phyloP scores from a whole-genome alignment of 2,888 invertebrate genomes.

The Oscheius onirici region DNA sequence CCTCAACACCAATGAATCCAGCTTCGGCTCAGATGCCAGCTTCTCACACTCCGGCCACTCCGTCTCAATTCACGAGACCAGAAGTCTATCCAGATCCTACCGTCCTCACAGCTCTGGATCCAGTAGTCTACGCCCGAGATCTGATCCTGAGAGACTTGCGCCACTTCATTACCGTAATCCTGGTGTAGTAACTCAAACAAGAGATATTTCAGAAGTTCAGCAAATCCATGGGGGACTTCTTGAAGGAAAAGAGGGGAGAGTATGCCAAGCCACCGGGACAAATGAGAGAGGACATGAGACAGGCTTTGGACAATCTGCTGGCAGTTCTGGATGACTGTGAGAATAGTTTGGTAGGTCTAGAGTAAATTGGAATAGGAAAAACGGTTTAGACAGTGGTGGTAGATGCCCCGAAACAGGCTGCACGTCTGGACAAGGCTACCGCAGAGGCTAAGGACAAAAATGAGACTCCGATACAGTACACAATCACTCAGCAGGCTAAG shows the following conservation, averaged over 20 bases:
- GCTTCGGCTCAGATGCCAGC: not conserved
- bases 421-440: not conserved
- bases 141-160: slow-evolving; percentile 32
- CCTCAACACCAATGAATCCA: slow-evolving; percentile 18
- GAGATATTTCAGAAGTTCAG: slow-evolving; percentile 8
- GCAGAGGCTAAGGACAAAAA: not conserved
- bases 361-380: not conserved
- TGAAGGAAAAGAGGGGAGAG: slow-evolving; percentile 15
- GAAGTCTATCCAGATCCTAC: not conserved
- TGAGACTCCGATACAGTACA: not conserved
- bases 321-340: slow-evolving; percentile 22
- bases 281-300: not conserved
- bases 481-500: not conserved
- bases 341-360: slow-evolving; percentile 13
- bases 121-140: not conserved
- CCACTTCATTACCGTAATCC: slow-evolving; percentile 24
- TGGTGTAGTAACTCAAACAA: not conserved
- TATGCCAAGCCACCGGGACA: not conserved
- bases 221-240: not conserved
- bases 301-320: slow-evolving; percentile 13
- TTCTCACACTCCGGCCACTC: slow-evolving; percentile 20
- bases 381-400: not conserved
- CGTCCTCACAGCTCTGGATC: not conserved
- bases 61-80: not conserved
- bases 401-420: slow-evolving; percentile 3